A percentile compares a stretch with the other conserved stretches of the same genome.
Evolutionary conservation across 2,797 vertebrate species (phyloP).

Genomic region (Pangasius djambal): DNA sequence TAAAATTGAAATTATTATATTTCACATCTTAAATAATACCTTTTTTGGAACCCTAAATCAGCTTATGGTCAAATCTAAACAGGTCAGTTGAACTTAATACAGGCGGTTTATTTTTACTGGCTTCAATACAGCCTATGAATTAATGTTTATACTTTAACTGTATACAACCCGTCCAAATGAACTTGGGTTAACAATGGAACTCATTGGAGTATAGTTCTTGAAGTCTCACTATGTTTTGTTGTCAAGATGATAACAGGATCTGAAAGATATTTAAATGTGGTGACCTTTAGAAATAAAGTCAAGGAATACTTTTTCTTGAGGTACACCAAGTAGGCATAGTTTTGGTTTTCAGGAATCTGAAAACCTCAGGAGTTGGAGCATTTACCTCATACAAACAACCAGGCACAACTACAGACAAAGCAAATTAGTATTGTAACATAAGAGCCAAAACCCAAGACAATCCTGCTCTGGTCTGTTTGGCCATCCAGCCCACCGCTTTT

Average conservation of each 20-base stretch:
- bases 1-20: conserved; percentile 33
- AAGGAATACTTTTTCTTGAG: conserved; percentile 46
- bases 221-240: conserved; percentile 7
- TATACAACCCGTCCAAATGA: not conserved
- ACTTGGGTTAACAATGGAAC: not conserved
- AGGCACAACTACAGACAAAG: conserved; percentile 74
- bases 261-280: conserved; percentile 40
- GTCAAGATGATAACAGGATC: conserved; percentile 37
- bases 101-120: conserved; percentile 18
- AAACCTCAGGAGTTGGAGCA: conserved; percentile 56
- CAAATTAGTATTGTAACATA: conserved; percentile 73
- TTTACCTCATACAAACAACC: conserved; percentile 71
- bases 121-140: conserved; percentile 24
- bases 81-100: conserved; percentile 25
- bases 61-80: conserved; percentile 28
- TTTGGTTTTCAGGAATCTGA: conserved; percentile 58
- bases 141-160: conserved; percentile 29
- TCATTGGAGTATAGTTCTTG: not conserved
- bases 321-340: conserved; percentile 40
- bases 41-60: conserved; percentile 29
- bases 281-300: conserved; percentile 39
- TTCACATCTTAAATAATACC: conserved; percentile 15
- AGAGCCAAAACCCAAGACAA: conserved; percentile 70
- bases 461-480: conserved; percentile 66
- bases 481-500: conserved; percentile 62